Percentiles rank a stretch among this genome's conserved stretches.
Conservation (phyloP, 2,888 invertebrate species). For the Megamerina dolium region DNA sequence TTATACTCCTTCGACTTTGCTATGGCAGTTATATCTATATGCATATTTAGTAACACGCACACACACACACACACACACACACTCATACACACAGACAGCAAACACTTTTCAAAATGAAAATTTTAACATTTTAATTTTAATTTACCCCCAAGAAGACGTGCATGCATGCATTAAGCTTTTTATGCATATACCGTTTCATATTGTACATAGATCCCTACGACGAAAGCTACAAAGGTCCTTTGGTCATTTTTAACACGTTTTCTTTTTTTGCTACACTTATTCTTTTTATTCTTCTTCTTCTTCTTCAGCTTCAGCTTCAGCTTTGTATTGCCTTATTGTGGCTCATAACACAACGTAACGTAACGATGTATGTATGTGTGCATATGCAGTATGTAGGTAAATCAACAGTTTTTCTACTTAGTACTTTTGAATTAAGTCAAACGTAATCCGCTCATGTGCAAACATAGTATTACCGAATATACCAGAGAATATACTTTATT, state of each 20-base stretch:
- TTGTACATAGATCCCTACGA: neutral
- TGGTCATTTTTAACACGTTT: conserved; percentile 13
- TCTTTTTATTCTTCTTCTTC: neutral
- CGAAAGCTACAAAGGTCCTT: conserved; percentile 7
- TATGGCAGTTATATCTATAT: no score
- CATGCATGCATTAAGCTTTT: conserved; percentile 24
- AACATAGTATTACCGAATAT: conserved; percentile 16
- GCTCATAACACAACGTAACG: no score
- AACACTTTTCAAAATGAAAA: conserved; percentile 22
- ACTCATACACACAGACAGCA: conserved; percentile 7
- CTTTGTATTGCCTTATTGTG: neutral
- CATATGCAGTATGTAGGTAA: conserved; percentile 11
- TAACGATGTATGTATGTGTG: no score
- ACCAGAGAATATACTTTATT: no score
- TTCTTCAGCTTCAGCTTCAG: neutral
- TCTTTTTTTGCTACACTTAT: neutral
- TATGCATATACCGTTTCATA: neutral
- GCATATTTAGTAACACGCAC: no score
- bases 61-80: no score
- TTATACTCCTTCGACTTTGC: no score
- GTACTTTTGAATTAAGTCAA: conserved; percentile 41
- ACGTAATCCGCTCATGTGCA: conserved; percentile 41
- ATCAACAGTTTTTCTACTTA: conserved; percentile 22
- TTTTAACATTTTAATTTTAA: conserved; percentile 43
- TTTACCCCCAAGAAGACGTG: conserved; percentile 24